phyloP scores from a whole-genome alignment of 1,140 invertebrate genomes.

The Aphaenogaster ashmeadi region DNA sequence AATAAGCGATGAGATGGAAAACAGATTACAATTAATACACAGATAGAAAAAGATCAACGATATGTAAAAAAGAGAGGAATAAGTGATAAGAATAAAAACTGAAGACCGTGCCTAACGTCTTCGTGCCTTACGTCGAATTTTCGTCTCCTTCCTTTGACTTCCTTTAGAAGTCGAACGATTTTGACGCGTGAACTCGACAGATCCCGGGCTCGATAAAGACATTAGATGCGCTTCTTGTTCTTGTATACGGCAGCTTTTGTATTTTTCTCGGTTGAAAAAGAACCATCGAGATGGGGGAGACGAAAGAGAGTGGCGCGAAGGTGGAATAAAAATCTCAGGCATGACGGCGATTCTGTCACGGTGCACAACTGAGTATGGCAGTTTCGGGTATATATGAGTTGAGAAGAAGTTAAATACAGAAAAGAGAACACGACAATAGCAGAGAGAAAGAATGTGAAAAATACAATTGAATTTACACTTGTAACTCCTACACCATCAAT shows the following conservation, averaged over 20 bases:
- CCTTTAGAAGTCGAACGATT: slow-evolving; percentile 37
- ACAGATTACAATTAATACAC: neutral
- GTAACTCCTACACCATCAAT: neutral
- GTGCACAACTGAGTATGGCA: slow-evolving; percentile 26
- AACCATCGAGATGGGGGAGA: slow-evolving; percentile 23
- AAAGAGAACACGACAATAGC: neutral
- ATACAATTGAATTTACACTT: neutral
- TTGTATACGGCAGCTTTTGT: slow-evolving; percentile 74
- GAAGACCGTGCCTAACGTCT: neutral
- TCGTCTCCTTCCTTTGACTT: slow-evolving; percentile 39
- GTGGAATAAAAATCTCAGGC: slow-evolving; percentile 58
- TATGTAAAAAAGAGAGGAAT: neutral
- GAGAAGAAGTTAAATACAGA: neutral
- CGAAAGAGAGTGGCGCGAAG: slow-evolving; percentile 33
- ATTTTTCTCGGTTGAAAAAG: slow-evolving; percentile 53
- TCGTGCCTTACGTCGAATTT: slow-evolving; percentile 6
- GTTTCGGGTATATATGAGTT: slow-evolving; percentile 39
- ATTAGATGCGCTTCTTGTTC: slow-evolving; percentile 80
- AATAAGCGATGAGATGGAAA: neutral
- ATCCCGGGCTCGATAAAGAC: slow-evolving; percentile 79
- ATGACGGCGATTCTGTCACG: slow-evolving; percentile 64
- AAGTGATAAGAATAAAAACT: slow-evolving; percentile 3
- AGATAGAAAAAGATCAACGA: neutral
- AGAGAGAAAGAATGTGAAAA: neutral
- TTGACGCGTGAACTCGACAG: slow-evolving; percentile 76